Percentiles rank a stretch among this genome's conserved stretches.
These are phyloP conservation scores for Drosophila yooni DNA, from an alignment of 2,888 invertebrate genomes.

Conservation along the genomic window DNA sequence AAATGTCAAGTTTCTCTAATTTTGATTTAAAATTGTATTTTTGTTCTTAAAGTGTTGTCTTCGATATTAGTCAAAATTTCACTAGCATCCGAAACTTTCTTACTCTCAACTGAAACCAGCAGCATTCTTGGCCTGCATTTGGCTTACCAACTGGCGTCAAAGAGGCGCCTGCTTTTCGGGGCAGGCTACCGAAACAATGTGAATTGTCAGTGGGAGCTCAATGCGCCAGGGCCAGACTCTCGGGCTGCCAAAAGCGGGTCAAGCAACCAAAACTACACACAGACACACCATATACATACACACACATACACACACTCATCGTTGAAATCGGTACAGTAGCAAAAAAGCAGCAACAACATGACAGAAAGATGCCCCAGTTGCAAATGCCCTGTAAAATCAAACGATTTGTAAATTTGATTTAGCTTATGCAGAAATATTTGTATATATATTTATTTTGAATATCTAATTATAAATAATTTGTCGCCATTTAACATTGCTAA, in stretches of 20 bases:
- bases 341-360: slow-evolving; percentile 30
- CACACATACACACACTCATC: slow-evolving; percentile 37
- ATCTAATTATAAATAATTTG: not conserved
- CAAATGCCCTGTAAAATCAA: slow-evolving; percentile 5
- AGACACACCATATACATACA: slow-evolving; percentile 1
- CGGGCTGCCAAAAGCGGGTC: slow-evolving; percentile 74
- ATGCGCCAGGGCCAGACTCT: slow-evolving; percentile 68
- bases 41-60: not conserved
- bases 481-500: not conserved
- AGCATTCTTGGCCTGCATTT: slow-evolving; percentile 32
- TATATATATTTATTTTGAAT: too few species aligned
- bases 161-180: slow-evolving; percentile 46
- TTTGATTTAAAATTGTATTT: not conserved
- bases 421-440: too few species aligned
- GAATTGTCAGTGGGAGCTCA: slow-evolving; percentile 55
- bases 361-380: not conserved
- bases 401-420: not conserved
- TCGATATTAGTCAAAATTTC: slow-evolving; percentile 22
- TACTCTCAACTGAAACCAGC: slow-evolving; percentile 10
- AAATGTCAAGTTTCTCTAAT: not conserved
- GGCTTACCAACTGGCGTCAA: slow-evolving; percentile 42
- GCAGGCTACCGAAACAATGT: slow-evolving; percentile 50
- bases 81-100: slow-evolving; percentile 16
- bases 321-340: slow-evolving; percentile 47
- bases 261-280: slow-evolving; percentile 48